A percentile compares a stretch with the other conserved stretches of the same genome.
Conservation (phyloP, 2,888 invertebrate species). For the Meteorus colon region DNA sequence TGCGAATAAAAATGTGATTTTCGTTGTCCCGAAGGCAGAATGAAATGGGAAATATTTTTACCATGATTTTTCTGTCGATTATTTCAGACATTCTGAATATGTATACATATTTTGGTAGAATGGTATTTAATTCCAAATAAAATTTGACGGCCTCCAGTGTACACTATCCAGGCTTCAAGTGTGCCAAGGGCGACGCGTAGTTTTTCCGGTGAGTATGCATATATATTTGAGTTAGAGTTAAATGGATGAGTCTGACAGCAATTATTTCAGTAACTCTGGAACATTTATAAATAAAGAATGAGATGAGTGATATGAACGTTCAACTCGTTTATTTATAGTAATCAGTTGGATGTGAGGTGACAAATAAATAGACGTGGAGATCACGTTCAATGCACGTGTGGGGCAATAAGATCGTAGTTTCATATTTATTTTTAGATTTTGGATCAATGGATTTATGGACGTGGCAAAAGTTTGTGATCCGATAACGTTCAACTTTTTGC, state of each 20-base stretch:
- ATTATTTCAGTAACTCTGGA: conserved; percentile 7
- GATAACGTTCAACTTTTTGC: background rate
- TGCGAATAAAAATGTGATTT: conserved; percentile 26
- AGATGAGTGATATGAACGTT: background rate
- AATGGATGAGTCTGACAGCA: background rate
- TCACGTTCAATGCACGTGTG: background rate
- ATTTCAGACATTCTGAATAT: background rate
- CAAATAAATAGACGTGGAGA: background rate
- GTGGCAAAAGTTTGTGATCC: background rate
- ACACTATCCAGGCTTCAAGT: background rate
- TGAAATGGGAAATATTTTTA: conserved; percentile 1
- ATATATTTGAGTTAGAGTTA: conserved; percentile 16
- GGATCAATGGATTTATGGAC: background rate
- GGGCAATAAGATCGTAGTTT: background rate
- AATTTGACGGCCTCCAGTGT: conserved; percentile 26
- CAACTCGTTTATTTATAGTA: background rate
- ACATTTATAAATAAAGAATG: too few relatives aligned
- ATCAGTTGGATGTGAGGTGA: background rate
- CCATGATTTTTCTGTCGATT: conserved; percentile 25
- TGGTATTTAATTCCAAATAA: conserved; percentile 40
- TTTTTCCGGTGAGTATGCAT: conserved; percentile 9
- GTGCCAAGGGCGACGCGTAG: conserved; percentile 26
- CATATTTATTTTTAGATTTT: conserved; percentile 2
- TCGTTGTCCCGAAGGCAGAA: background rate
- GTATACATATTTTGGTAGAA: background rate